These are phyloP conservation scores for Catocala fraxini DNA, from an alignment of 2,888 invertebrate genomes.

Conservation along the genomic window DNA sequence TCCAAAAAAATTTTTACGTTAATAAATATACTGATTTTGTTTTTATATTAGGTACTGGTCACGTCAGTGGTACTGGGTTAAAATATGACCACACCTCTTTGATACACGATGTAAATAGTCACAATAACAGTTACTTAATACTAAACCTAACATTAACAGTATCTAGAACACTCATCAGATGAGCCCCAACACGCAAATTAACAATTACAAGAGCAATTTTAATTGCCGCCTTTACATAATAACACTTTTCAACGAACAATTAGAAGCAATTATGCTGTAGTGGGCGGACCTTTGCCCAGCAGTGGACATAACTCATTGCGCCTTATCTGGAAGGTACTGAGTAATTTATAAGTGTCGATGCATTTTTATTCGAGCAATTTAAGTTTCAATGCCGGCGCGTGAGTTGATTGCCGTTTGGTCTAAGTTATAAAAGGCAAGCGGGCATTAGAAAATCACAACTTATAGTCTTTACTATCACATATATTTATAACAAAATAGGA, in stretches of 20 bases:
- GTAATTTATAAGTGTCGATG: constrained; percentile 60
- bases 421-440: constrained; percentile 47
- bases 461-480: too few species aligned
- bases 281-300: constrained; percentile 44
- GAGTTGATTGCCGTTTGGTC: constrained; percentile 57
- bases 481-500: too few species aligned
- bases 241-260: constrained; percentile 37
- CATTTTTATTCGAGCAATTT: constrained; percentile 80
- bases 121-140: not conserved
- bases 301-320: constrained; percentile 42
- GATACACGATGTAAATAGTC: too few species aligned
- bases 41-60: too few species aligned
- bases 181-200: constrained; percentile 19
- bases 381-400: constrained; percentile 72
- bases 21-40: too few species aligned
- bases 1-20: too few species aligned
- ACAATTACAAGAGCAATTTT: constrained; percentile 17
- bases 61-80: too few species aligned
- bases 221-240: constrained; percentile 35
- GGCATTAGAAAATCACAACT: not conserved
- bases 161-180: too few species aligned
- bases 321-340: constrained; percentile 27
- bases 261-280: constrained; percentile 39
- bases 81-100: too few species aligned
- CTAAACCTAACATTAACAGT: not conserved